These are phyloP conservation scores for Passerculus sandwichensis DNA, from an alignment of 2,797 vertebrate species.

Conservation along the genomic window DNA sequence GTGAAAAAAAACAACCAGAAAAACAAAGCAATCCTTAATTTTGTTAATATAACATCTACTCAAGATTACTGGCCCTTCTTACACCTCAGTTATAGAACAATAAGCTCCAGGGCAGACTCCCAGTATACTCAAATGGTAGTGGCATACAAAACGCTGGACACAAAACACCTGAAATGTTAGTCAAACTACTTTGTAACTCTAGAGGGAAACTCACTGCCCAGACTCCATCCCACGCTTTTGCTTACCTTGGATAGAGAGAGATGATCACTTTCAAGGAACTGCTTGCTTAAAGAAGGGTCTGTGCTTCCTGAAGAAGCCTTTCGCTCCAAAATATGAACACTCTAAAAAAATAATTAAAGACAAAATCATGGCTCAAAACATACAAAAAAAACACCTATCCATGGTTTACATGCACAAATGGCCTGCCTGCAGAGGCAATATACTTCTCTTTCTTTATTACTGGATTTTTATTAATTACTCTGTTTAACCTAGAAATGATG, in stretches of 20 bases:
- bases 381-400: not conserved
- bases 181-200: not conserved
- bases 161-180: not conserved
- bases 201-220: not conserved
- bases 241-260: slow-evolving; percentile 77
- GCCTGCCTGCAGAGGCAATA: not conserved
- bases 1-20: not conserved
- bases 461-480: not conserved
- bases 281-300: slow-evolving; percentile 76
- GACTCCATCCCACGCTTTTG: not conserved
- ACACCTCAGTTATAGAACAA: not conserved
- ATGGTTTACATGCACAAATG: not conserved
- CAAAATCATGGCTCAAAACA: not conserved
- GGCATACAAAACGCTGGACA: not conserved
- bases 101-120: not conserved
- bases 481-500: not conserved
- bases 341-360: slow-evolving; percentile 49
- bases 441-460: not conserved
- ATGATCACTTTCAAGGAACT: slow-evolving; percentile 75
- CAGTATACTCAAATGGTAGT: not conserved
- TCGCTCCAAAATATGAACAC: slow-evolving; percentile 76
- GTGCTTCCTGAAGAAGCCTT: slow-evolving; percentile 75
- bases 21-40: not conserved
- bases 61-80: not conserved
- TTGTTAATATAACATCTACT: not conserved